Evolutionary conservation across 2,113 vertebrate species (phyloP), one percentile per base, ranked within the genome.

Genomic region (Notothenia rossii): DNA sequence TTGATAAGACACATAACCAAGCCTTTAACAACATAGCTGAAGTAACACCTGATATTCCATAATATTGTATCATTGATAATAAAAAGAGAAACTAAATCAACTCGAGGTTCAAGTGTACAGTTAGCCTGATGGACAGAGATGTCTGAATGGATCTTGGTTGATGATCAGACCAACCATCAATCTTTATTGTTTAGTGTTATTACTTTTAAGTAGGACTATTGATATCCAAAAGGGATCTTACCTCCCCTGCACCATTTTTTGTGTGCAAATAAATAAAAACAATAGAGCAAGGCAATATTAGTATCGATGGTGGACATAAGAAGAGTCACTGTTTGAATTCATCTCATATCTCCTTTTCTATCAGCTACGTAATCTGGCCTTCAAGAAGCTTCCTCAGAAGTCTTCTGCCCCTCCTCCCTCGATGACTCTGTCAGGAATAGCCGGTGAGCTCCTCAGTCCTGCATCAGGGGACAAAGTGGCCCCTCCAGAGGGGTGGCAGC

Each of bases 321-420:
- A 43, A 3, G 50, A 17, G 7, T 62, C 14, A 9, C 3, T 49
- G 11, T 60, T 70, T 61, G 29, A 14, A 48, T 45, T 49, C 20
- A 67, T 92, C 10, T 68, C 22, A 14, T 56, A 2, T 51, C 83
- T 72, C 64, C 48, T 14, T 72, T 72, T 80, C 49, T 12, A 2
- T 67, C 87, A 98, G 97, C 94, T 99, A 51, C 96, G 98, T 85
- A 98, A 96, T 90, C 93, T 99, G 75, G 97, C 98, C 87, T 99
- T 98, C 91, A 98, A 96, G 94, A 99, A 98, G 94, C 95, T 98
- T 91, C 96, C 97, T 66, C 97, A 97, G 87, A 98, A 97, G 86
- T 96, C 96, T 1, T 94, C 94, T 5, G 91, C 86, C 18, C 89
- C 91, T 0, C 65, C 91, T 2, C 77, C 93, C 0, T 46, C 51